phyloP scores from a whole-genome alignment of 1,140 invertebrate genomes.

The Bombus haemorrhoidalis region DNA sequence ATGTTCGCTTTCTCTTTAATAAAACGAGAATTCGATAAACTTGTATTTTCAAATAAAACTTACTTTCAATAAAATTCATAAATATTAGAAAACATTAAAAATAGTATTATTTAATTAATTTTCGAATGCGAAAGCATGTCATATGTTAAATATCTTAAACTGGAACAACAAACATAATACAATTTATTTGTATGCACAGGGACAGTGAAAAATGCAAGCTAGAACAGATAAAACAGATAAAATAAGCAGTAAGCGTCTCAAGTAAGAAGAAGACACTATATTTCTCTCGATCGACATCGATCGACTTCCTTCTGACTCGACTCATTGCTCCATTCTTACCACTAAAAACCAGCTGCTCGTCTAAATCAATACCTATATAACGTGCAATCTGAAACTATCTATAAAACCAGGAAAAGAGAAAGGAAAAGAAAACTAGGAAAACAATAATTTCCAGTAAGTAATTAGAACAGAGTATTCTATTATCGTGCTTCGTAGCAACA shows the following conservation, averaged over 20 bases:
- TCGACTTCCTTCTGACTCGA: slow-evolving; percentile 8
- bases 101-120: background rate
- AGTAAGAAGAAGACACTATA: background rate
- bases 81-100: too few species aligned
- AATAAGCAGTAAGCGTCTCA: slow-evolving; percentile 25
- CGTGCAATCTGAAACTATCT: slow-evolving; percentile 20
- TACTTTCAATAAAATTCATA: background rate
- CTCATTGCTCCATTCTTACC: too few species aligned
- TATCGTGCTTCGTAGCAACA: slow-evolving; percentile 3
- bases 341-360: background rate
- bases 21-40: background rate
- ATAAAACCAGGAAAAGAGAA: background rate
- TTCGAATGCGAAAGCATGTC: background rate
- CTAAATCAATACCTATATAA: background rate
- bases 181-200: background rate
- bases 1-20: background rate
- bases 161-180: background rate
- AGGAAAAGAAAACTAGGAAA: background rate
- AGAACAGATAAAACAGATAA: slow-evolving; percentile 22
- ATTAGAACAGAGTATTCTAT: background rate
- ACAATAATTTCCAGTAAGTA: background rate
- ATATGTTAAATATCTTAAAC: background rate
- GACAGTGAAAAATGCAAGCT: background rate
- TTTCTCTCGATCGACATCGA: slow-evolving; percentile 33
- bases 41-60: too few species aligned